Evolutionary conservation across 2,113 vertebrate species (phyloP).

Genomic region (Conger conger): DNA sequence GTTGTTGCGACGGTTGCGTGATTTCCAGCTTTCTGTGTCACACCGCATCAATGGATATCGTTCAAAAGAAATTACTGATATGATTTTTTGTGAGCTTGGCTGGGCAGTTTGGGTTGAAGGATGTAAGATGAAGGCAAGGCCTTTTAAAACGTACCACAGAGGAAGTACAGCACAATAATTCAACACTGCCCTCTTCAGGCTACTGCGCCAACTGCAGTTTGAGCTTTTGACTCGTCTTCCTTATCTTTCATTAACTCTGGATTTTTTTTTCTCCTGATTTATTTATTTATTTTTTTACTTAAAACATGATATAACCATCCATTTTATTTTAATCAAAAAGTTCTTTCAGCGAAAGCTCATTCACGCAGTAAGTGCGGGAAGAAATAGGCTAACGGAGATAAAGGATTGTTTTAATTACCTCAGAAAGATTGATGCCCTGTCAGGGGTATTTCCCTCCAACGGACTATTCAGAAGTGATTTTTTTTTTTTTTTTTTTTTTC

Average conservation of each 20-base stretch:
- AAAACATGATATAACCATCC: slow-evolving; percentile 1
- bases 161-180: neutral
- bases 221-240: neutral
- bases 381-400: slow-evolving; percentile 2
- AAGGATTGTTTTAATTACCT: slow-evolving; percentile 11
- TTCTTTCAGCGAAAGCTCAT: neutral
- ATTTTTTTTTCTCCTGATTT: neutral
- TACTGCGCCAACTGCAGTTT: slow-evolving; percentile 30
- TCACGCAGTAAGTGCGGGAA: neutral
- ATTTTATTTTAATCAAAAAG: neutral
- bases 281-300: neutral
- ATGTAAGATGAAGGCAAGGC: slow-evolving; percentile 25
- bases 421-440: neutral
- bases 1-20: slow-evolving; percentile 31
- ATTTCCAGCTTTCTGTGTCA: slow-evolving; percentile 27
- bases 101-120: slow-evolving; percentile 32
- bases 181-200: slow-evolving; percentile 60
- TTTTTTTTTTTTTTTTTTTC: neutral
- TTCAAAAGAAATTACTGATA: slow-evolving; percentile 48
- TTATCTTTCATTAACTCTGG: neutral
- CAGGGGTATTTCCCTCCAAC: neutral
- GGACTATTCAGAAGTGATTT: neutral
- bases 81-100: slow-evolving; percentile 30
- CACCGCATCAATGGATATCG: slow-evolving; percentile 46
- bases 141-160: slow-evolving; percentile 25